These are phyloP conservation scores for Microcebus tavaratra DNA, from an alignment of 2,113 vertebrate genomes.

Conservation along the genomic window DNA sequence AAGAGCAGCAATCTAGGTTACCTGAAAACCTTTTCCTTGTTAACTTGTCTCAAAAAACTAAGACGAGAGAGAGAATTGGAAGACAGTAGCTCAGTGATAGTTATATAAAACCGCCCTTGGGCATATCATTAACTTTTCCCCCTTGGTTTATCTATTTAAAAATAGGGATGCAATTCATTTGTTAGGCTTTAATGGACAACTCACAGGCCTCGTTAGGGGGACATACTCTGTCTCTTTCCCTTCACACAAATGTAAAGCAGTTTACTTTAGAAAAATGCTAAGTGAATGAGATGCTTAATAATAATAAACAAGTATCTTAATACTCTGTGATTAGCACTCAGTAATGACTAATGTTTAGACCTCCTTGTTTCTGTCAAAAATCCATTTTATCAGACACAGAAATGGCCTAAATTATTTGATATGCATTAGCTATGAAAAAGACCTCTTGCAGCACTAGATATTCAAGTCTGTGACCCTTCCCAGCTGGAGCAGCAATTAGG, in stretches of 20 bases:
- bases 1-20: conserved; percentile 71
- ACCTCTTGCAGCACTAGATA: conserved; percentile 53
- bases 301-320: conserved; percentile 68
- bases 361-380: conserved; percentile 68
- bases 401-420: conserved; percentile 76
- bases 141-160: conserved; percentile 53
- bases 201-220: neutral
- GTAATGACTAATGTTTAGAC: conserved; percentile 62
- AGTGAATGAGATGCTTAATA: conserved; percentile 58
- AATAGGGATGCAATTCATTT: neutral
- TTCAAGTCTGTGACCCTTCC: conserved; percentile 67
- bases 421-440: conserved; percentile 71
- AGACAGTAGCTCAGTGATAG: conserved; percentile 13
- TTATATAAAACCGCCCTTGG: conserved; percentile 38
- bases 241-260: neutral
- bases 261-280: conserved; percentile 55
- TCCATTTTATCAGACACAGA: conserved; percentile 65
- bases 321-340: conserved; percentile 69
- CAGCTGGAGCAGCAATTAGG: conserved; percentile 70
- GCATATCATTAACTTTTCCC: conserved; percentile 7
- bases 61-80: conserved; percentile 39
- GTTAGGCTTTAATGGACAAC: neutral
- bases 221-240: neutral
- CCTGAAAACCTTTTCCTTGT: conserved; percentile 77
- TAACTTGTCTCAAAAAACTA: conserved; percentile 56